Conservation (phyloP, 2,113 vertebrate genomes). For the Apeltes quadracus region DNA sequence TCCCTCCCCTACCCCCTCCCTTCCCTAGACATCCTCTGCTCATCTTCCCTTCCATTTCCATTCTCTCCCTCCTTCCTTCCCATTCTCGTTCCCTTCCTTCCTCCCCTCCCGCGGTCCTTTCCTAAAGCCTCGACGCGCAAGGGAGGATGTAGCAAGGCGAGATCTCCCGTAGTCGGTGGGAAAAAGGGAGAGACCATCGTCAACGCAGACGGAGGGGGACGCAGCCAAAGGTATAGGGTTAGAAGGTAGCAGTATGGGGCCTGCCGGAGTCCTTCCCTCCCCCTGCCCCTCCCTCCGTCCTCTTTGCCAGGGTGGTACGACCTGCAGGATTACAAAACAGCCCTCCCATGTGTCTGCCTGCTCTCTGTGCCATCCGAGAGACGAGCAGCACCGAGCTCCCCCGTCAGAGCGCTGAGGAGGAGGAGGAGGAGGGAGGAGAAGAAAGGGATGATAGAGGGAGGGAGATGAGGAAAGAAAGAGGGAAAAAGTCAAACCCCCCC, state of each 20-base stretch:
- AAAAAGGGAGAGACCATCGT: conserved; percentile 76
- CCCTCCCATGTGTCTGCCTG: conserved; percentile 85
- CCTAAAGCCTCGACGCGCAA: conserved; percentile 56
- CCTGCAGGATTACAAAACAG: conserved; percentile 91
- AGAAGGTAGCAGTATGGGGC: conserved; percentile 56
- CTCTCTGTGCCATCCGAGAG: conserved; percentile 83
- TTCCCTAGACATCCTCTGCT: conserved; percentile 16
- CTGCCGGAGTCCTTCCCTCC: conserved; percentile 36
- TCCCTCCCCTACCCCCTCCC: conserved; percentile 1
- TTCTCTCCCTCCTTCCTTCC: neutral
- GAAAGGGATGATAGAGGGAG: neutral
- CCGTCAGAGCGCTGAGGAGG: conserved; percentile 34
- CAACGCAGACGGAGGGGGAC: conserved; percentile 75
- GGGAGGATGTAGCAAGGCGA: conserved; percentile 63
- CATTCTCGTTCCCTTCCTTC: conserved; percentile 28
- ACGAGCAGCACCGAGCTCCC: conserved; percentile 75
- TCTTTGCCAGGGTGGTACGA: conserved; percentile 83
- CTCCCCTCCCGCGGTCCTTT: conserved; percentile 18
- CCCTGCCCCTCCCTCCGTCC: conserved; percentile 25
- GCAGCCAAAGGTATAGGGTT: conserved; percentile 67
- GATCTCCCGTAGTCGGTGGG: conserved; percentile 70
- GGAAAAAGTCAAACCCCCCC: conserved; percentile 12
- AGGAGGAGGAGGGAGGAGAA: neutral
- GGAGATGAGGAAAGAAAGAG: neutral
- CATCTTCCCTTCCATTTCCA: conserved; percentile 25